Evolutionary conservation across 2,113 vertebrate species (phyloP).

Genomic region (Eidolon helvum): DNA sequence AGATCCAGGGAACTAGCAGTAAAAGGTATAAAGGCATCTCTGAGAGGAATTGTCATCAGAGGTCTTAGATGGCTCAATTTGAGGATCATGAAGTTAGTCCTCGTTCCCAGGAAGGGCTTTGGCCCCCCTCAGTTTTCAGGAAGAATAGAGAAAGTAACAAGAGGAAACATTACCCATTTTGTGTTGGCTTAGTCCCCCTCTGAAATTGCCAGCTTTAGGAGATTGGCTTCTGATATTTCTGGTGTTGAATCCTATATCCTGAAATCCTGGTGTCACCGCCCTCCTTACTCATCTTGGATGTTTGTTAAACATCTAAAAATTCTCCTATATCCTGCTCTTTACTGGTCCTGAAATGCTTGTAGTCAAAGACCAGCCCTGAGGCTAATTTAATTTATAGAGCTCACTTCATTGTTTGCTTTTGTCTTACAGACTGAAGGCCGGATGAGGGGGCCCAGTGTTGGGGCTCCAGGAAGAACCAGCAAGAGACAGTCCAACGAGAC

Average conservation of each 20-base stretch:
- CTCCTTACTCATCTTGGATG: neutral
- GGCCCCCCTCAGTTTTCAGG: neutral
- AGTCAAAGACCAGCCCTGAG: neutral
- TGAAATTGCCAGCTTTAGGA: neutral
- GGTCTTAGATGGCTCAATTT: neutral
- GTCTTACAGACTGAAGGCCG: slow-evolving; percentile 84
- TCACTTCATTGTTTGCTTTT: slow-evolving; percentile 45
- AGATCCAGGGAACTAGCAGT: neutral
- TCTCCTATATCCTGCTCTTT: neutral
- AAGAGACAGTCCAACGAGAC: slow-evolving; percentile 88
- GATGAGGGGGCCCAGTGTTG: slow-evolving; percentile 88
- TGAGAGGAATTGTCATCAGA: neutral
- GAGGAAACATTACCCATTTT: neutral
- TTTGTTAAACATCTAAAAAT: neutral
- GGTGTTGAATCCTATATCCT: neutral
- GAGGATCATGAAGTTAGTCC: neutral
- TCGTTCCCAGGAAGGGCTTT: neutral
- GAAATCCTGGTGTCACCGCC: neutral
- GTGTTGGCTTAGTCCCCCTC: neutral
- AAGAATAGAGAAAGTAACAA: neutral
- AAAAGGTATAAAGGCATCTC: neutral
- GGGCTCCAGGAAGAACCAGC: slow-evolving; percentile 86
- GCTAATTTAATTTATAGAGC: neutral
- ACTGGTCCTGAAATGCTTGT: neutral
- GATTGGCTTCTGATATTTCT: neutral